phyloP scores from a whole-genome alignment of 2,797 vertebrate genomes.

The Enteromius trimaculatus region DNA sequence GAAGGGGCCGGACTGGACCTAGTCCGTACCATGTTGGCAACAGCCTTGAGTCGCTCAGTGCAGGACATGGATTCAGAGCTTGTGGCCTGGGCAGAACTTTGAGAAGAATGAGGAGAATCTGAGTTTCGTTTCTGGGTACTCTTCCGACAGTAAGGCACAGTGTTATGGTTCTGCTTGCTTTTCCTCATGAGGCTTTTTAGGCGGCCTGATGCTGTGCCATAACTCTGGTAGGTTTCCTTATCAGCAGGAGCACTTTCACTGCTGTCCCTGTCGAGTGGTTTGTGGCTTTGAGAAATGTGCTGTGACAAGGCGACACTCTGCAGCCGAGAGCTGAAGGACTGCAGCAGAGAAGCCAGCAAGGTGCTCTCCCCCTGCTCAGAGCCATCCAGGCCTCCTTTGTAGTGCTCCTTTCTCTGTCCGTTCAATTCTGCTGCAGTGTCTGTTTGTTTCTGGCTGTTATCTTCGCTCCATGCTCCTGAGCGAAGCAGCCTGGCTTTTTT shows the following conservation, averaged over 20 bases:
- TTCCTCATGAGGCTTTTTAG: slow-evolving; percentile 95
- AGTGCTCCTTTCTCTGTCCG: slow-evolving; percentile 86
- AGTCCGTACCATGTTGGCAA: slow-evolving; percentile 95
- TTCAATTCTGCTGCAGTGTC: slow-evolving; percentile 86
- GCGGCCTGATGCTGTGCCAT: slow-evolving; percentile 91
- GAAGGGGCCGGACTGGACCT: slow-evolving; percentile 93
- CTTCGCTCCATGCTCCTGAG: slow-evolving; percentile 91
- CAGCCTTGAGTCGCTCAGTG: slow-evolving; percentile 92
- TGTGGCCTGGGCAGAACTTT: slow-evolving; percentile 78
- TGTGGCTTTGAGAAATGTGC: slow-evolving; percentile 86
- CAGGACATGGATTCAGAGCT: slow-evolving; percentile 88
- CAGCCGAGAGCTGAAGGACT: slow-evolving; percentile 97
- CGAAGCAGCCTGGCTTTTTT: slow-evolving; percentile 95
- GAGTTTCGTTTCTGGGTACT: slow-evolving; percentile 82
- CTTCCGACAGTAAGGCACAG: slow-evolving; percentile 83
- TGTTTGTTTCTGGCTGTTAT: slow-evolving; percentile 84
- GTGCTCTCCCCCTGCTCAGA: slow-evolving; percentile 96
- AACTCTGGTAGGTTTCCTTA: slow-evolving; percentile 88
- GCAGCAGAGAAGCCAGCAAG: slow-evolving; percentile 94
- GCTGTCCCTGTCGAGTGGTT: slow-evolving; percentile 79
- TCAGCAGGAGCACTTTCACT: slow-evolving; percentile 79
- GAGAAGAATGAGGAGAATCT: slow-evolving; percentile 85
- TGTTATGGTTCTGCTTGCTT: slow-evolving; percentile 89
- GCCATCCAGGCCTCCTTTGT: slow-evolving; percentile 86
- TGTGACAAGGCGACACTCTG: slow-evolving; percentile 97